Percentiles rank a stretch among this genome's conserved stretches.
Evolutionary conservation across 2,888 invertebrate species (phyloP).

Genomic region (Sarcophaga caerulescens): DNA sequence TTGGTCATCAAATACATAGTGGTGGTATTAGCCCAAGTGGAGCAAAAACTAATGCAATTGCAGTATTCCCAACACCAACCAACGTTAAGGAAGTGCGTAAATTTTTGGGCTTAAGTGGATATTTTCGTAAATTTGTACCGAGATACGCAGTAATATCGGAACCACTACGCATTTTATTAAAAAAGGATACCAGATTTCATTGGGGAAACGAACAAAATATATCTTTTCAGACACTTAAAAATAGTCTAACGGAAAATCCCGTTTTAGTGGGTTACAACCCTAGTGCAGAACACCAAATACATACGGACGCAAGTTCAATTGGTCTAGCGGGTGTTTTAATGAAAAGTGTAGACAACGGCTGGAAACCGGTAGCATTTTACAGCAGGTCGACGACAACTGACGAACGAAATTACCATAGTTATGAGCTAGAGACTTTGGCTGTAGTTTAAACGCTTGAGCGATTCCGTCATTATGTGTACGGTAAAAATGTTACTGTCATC

Average conservation of each 20-base stretch:
- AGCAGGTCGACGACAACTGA: slow-evolving; percentile 37
- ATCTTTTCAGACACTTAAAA: neutral
- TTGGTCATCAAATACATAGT: neutral
- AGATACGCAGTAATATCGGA: slow-evolving; percentile 29
- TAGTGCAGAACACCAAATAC: neutral
- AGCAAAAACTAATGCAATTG: slow-evolving; percentile 15
- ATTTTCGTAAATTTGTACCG: slow-evolving; percentile 39
- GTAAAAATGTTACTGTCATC: slow-evolving; percentile 26
- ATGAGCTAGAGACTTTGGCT: slow-evolving; percentile 74
- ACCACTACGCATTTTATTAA: slow-evolving; percentile 11
- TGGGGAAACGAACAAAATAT: slow-evolving; percentile 1
- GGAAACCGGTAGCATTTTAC: slow-evolving; percentile 46
- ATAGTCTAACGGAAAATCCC: neutral
- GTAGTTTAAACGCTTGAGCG: slow-evolving; percentile 53
- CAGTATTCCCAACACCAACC: slow-evolving; percentile 11
- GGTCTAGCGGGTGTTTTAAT: neutral
- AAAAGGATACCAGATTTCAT: neutral
- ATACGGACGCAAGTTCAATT: no score
- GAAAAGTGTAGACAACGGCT: slow-evolving; percentile 7
- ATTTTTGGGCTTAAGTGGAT: slow-evolving; percentile 32
- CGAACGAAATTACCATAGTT: slow-evolving; percentile 72
- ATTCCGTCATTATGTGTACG: slow-evolving; percentile 18
- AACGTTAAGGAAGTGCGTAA: slow-evolving; percentile 17
- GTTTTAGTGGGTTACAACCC: neutral
- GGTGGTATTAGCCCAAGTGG: slow-evolving; percentile 12